A percentile compares a stretch with the other conserved stretches of the same genome.
Conservation (phyloP, 2,113 vertebrate species). For the Grallaria varia region DNA sequence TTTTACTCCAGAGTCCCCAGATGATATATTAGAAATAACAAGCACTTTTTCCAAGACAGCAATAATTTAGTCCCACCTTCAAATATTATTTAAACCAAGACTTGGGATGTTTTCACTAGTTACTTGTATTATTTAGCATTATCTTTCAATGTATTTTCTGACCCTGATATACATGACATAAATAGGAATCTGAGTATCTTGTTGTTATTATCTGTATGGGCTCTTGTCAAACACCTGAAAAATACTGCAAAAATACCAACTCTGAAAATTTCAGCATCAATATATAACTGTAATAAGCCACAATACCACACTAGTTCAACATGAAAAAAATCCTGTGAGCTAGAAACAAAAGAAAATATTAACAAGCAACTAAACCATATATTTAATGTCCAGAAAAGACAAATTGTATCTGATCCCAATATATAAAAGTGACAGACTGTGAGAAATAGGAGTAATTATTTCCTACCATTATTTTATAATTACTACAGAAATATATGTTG, state of each 20-base stretch:
- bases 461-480: not conserved
- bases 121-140: not conserved
- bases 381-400: slow-evolving; percentile 26
- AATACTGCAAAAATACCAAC: not conserved
- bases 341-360: slow-evolving; percentile 25
- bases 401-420: not conserved
- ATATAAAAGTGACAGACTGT: slow-evolving; percentile 16
- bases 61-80: not conserved
- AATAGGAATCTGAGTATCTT: not conserved
- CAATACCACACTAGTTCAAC: not conserved
- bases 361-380: not conserved
- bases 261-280: not conserved
- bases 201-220: not conserved
- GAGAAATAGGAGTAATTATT: slow-evolving; percentile 57
- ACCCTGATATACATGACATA: not conserved
- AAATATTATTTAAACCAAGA: not conserved
- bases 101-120: not conserved
- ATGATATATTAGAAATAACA: not conserved
- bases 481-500: not conserved
- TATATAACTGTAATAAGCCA: not conserved
- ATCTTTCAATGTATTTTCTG: not conserved
- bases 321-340: not conserved
- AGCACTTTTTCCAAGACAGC: not conserved
- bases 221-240: not conserved
- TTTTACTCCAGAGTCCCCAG: not conserved